phyloP scores from a whole-genome alignment of 2,797 vertebrate species.

The Phaenicophaeus curvirostris region DNA sequence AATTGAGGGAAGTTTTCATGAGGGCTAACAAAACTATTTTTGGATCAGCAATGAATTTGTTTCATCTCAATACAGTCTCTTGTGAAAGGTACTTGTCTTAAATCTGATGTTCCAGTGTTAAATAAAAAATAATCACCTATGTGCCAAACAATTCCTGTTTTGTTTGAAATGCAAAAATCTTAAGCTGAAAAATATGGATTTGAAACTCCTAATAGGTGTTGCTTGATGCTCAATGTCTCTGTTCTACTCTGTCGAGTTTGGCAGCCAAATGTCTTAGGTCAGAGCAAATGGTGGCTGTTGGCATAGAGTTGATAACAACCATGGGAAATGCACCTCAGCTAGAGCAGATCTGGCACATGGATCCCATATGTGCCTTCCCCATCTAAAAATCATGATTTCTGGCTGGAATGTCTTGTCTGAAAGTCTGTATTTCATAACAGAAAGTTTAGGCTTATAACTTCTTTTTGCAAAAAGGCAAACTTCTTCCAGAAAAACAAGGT shows the following conservation, averaged over 20 bases:
- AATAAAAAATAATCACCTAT: neutral
- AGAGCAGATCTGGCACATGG: neutral
- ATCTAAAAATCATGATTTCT: neutral
- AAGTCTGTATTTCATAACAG: neutral
- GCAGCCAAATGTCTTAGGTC: neutral
- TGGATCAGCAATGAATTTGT: neutral
- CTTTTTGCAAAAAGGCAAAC: neutral
- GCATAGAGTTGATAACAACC: neutral
- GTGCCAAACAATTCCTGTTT: neutral
- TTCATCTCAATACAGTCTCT: neutral
- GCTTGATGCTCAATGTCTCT: neutral
- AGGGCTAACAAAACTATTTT: neutral
- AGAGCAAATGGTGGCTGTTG: neutral
- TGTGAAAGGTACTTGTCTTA: neutral
- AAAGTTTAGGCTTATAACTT: neutral
- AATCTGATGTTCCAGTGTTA: neutral
- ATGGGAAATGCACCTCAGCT: neutral
- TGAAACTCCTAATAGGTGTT: neutral
- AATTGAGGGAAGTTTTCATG: neutral
- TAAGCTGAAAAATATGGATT: neutral
- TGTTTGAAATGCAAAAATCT: neutral
- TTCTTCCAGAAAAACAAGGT: slow-evolving; percentile 2
- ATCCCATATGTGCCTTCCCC: neutral
- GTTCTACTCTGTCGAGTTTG: neutral
- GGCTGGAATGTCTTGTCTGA: neutral